Conservation (phyloP, 2,888 invertebrate genomes). For the Asteroscopus sphinx region DNA sequence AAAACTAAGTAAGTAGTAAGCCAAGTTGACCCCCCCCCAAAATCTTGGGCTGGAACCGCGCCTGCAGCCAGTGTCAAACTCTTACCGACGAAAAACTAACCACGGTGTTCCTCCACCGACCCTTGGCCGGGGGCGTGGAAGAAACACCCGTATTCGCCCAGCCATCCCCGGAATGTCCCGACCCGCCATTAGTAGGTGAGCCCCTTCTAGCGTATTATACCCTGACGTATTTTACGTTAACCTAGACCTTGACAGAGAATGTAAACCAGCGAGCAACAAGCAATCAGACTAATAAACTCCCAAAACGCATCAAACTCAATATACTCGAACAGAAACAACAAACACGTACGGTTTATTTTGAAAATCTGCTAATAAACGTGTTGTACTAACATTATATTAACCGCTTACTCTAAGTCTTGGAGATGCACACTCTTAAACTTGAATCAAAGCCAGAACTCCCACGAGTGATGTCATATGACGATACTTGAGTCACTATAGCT, state of each 20-base stretch:
- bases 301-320: slow-evolving; percentile 25
- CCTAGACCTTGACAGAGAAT: neutral
- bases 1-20: too few relatives aligned
- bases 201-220: too few relatives aligned
- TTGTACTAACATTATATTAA: slow-evolving; percentile 21
- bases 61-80: too few relatives aligned
- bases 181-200: too few relatives aligned
- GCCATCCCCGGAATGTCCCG: too few relatives aligned
- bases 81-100: too few relatives aligned
- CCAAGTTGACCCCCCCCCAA: too few relatives aligned
- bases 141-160: too few relatives aligned
- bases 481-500: neutral
- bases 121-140: too few relatives aligned
- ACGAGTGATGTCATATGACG: slow-evolving; percentile 25
- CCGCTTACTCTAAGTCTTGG: slow-evolving; percentile 13
- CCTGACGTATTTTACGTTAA: too few relatives aligned
- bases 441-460: slow-evolving; percentile 20
- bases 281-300: slow-evolving; percentile 11
- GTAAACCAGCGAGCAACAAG: neutral
- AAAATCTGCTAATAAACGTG: slow-evolving; percentile 28
- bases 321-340: slow-evolving; percentile 31
- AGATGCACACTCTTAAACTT: slow-evolving; percentile 13
- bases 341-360: slow-evolving; percentile 28
- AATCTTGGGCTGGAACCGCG: too few relatives aligned
- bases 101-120: too few relatives aligned